Conservation (phyloP, 2,797 vertebrate genomes). For the Fundulus diaphanus region DNA sequence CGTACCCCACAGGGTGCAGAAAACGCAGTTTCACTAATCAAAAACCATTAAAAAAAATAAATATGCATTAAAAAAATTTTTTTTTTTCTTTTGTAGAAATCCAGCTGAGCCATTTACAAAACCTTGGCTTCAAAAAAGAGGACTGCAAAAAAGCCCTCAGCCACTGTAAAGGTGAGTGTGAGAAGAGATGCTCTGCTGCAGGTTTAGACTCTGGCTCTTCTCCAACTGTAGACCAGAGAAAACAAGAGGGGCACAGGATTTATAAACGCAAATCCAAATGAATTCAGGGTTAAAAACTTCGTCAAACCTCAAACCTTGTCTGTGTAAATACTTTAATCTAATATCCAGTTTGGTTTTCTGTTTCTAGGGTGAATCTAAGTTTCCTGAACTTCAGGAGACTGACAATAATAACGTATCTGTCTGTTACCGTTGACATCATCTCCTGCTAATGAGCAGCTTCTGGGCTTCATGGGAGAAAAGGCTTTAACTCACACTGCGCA, state of each 20-base stretch:
- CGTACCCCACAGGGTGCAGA: neutral
- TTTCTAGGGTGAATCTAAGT: too few relatives aligned
- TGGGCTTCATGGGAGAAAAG: too few relatives aligned
- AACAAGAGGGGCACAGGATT: neutral
- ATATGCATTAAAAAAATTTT: neutral
- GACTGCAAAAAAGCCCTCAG: constrained; percentile 91
- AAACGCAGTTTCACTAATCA: neutral
- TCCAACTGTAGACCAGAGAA: neutral
- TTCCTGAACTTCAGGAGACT: too few relatives aligned
- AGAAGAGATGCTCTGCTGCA: neutral
- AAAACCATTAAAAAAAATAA: neutral
- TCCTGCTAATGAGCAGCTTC: too few relatives aligned
- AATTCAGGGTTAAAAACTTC: neutral
- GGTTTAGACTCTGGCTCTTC: neutral
- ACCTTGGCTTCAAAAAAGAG: constrained; percentile 90
- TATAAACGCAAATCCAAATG: neutral
- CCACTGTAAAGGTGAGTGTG: constrained; percentile 86
- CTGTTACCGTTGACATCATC: too few relatives aligned
- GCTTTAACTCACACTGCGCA: too few relatives aligned
- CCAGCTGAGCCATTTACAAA: constrained; percentile 88
- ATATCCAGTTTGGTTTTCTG: too few relatives aligned
- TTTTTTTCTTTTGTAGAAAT: constrained; percentile 79
- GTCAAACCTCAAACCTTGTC: too few relatives aligned
- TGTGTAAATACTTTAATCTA: too few relatives aligned
- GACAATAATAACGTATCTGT: too few relatives aligned